Evolutionary conservation across 2,888 invertebrate species (phyloP).

Genomic region (Heterodera filipjevi): DNA sequence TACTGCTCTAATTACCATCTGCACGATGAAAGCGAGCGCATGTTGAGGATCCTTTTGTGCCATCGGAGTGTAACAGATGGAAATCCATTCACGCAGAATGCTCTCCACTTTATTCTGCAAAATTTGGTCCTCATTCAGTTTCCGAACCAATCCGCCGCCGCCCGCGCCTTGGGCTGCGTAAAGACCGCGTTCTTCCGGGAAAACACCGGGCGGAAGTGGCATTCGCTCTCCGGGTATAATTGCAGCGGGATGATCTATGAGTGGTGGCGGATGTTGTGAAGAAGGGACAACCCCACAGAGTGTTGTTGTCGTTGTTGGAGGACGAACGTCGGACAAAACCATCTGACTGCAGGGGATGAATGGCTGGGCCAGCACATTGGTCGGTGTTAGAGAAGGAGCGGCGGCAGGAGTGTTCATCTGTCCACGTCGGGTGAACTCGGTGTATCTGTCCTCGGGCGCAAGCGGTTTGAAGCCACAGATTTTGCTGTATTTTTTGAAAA

Average conservation of each 20-base stretch:
- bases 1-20: conserved; percentile 45
- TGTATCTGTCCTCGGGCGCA: conserved; percentile 53
- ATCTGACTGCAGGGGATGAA: conserved; percentile 23
- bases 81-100: conserved; percentile 91
- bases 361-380: conserved; percentile 25
- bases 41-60: conserved; percentile 69
- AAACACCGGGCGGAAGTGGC: conserved; percentile 1
- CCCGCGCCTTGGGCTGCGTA: not conserved
- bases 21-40: conserved; percentile 88
- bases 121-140: conserved; percentile 30
- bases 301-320: conserved; percentile 15
- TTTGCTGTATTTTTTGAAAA: conserved; percentile 23
- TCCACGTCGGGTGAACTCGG: conserved; percentile 42
- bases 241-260: not conserved
- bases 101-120: conserved; percentile 79
- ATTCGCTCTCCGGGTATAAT: conserved; percentile 16
- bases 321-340: not conserved
- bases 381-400: conserved; percentile 24
- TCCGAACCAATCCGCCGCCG: not conserved
- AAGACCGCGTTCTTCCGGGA: conserved; percentile 15
- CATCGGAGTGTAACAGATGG: conserved; percentile 77
- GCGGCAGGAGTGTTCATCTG: conserved; percentile 30
- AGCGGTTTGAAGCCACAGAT: conserved; percentile 62
- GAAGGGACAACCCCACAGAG: conserved; percentile 14
- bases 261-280: conserved; percentile 7